Conservation (phyloP, 2,888 invertebrate species). For the Lasioglossum pauxillum region DNA sequence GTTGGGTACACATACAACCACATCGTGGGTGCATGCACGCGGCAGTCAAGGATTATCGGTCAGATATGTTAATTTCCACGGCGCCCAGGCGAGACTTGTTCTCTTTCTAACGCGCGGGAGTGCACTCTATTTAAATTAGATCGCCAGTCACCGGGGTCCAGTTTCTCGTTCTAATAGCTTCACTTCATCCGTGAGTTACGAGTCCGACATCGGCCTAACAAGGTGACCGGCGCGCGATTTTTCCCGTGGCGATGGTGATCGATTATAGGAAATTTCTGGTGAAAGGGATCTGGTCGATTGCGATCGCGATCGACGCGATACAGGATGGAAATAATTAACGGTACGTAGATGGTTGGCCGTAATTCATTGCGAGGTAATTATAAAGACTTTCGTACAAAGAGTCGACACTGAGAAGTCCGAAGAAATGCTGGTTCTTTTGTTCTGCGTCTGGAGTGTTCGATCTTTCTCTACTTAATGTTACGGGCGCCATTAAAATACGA, state of each 20-base stretch:
- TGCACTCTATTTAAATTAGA: slow-evolving; percentile 79
- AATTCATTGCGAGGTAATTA: neutral
- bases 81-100: slow-evolving; percentile 63
- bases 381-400: neutral
- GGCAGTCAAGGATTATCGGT: slow-evolving; percentile 76
- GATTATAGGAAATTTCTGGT: slow-evolving; percentile 8
- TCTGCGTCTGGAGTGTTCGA: neutral
- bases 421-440: neutral
- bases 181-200: slow-evolving; percentile 73
- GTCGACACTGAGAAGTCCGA: neutral
- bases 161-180: slow-evolving; percentile 73
- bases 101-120: slow-evolving; percentile 38
- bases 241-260: slow-evolving; percentile 11
- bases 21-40: slow-evolving; percentile 54
- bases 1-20: neutral
- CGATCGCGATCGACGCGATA: neutral
- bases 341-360: neutral
- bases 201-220: neutral
- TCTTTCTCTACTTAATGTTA: neutral
- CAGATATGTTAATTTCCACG: slow-evolving; percentile 81
- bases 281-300: slow-evolving; percentile 23
- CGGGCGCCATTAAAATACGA: too few species aligned
- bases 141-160: slow-evolving; percentile 55
- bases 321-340: neutral
- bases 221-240: slow-evolving; percentile 3